These are phyloP conservation scores for Chesias legatella DNA, from an alignment of 2,888 invertebrate species.

Conservation along the genomic window DNA sequence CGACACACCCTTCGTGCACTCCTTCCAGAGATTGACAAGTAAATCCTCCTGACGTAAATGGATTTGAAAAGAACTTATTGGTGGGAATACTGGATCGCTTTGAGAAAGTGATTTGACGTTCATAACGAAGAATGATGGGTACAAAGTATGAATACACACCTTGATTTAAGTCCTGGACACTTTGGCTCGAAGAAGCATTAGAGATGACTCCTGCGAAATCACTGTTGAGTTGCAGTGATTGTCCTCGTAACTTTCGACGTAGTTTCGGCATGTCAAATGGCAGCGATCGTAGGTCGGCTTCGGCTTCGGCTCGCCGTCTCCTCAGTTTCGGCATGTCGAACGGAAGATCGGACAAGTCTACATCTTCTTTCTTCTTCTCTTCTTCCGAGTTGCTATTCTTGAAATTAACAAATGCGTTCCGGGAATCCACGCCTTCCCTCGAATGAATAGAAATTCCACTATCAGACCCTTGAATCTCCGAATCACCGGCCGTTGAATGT, in stretches of 20 bases:
- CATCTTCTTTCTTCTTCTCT: constrained; percentile 76
- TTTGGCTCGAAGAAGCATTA: constrained; percentile 90
- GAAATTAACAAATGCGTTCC: constrained; percentile 82
- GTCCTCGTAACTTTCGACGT: constrained; percentile 85
- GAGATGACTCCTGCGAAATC: constrained; percentile 86
- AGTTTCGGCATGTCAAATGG: constrained; percentile 96
- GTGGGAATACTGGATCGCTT: constrained; percentile 6
- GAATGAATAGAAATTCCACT: constrained; percentile 94
- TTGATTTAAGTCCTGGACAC: constrained; percentile 87
- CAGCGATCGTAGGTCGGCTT: constrained; percentile 89
- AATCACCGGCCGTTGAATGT: constrained; percentile 83
- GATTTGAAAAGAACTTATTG: constrained; percentile 27
- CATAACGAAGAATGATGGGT: constrained; percentile 12
- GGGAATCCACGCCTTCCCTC: constrained; percentile 87
- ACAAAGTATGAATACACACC: constrained; percentile 65
- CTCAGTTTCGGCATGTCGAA: constrained; percentile 95
- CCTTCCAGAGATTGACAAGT: constrained; percentile 52
- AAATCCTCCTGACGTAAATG: constrained; percentile 47
- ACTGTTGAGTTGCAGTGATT: constrained; percentile 80
- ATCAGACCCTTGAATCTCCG: constrained; percentile 91
- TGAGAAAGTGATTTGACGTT: constrained; percentile 15
- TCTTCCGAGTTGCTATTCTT: constrained; percentile 79
- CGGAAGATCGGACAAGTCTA: constrained; percentile 89
- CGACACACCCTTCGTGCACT: constrained; percentile 62
- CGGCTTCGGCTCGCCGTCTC: constrained; percentile 85